Percentiles rank a stretch among this genome's conserved stretches.
These are phyloP conservation scores for Acropternis orthonyx DNA, from an alignment of 2,797 vertebrate genomes.

Conservation along the genomic window DNA sequence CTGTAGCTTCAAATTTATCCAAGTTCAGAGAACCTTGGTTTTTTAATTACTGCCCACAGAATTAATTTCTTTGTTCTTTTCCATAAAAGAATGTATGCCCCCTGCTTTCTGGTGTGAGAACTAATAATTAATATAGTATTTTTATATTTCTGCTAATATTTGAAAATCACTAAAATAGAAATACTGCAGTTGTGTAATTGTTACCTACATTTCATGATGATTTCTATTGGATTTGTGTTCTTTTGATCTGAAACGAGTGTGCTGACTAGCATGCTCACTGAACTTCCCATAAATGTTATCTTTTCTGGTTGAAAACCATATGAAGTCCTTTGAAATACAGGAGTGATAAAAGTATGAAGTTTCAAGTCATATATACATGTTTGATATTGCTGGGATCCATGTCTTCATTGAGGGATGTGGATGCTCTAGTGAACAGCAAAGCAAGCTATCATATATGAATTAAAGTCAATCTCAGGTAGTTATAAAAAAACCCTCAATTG, in stretches of 20 bases:
- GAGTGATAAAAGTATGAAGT: background rate
- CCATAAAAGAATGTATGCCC: background rate
- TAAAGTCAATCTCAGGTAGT: background rate
- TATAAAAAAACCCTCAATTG: background rate
- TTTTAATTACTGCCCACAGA: background rate
- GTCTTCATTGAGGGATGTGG: background rate
- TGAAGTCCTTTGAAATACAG: background rate
- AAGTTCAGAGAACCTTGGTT: background rate
- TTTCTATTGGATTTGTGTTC: background rate
- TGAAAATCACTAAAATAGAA: background rate
- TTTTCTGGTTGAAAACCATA: background rate
- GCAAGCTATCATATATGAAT: background rate
- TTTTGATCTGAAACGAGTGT: background rate
- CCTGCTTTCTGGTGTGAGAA: background rate
- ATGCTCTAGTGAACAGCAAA: background rate
- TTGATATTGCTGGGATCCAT: background rate
- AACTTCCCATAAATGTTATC: background rate
- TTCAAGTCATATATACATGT: background rate
- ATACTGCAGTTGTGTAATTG: background rate
- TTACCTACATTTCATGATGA: background rate
- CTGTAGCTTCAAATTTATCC: background rate
- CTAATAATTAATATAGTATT: background rate
- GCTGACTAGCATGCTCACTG: background rate
- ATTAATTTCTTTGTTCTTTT: background rate
- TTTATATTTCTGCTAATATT: background rate